Conservation (phyloP, 2,797 vertebrate species). For the Notolepis coatsorum region DNA sequence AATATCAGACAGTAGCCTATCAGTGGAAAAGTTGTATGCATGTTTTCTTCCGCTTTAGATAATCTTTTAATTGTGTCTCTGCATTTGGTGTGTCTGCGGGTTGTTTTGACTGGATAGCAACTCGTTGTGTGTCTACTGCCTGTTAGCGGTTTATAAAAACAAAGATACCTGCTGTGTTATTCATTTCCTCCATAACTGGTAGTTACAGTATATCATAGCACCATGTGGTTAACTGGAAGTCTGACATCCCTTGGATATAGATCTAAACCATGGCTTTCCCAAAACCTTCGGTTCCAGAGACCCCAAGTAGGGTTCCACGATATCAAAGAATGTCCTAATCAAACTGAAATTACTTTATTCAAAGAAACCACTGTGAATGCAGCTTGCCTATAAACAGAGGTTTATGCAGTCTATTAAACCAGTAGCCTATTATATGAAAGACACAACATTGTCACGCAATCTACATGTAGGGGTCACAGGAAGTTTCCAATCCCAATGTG, state of each 20-base stretch:
- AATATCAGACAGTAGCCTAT: slow-evolving; percentile 2
- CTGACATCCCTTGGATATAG: neutral
- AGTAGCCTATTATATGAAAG: too few relatives aligned
- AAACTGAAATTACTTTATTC: too few relatives aligned
- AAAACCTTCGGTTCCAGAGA: too few relatives aligned
- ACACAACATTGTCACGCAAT: too few relatives aligned
- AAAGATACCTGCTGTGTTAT: slow-evolving; percentile 19
- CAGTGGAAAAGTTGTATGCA: slow-evolving; percentile 43
- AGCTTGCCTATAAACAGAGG: too few relatives aligned
- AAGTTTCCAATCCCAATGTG: too few relatives aligned
- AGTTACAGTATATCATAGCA: slow-evolving; percentile 44
- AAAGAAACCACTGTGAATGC: too few relatives aligned
- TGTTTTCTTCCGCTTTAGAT: slow-evolving; percentile 44
- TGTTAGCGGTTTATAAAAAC: slow-evolving; percentile 13
- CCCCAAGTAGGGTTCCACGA: too few relatives aligned
- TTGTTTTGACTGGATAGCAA: slow-evolving; percentile 65
- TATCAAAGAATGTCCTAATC: too few relatives aligned
- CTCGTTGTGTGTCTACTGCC: slow-evolving; percentile 54
- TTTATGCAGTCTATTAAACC: too few relatives aligned
- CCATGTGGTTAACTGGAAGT: slow-evolving; percentile 33
- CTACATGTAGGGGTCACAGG: too few relatives aligned
- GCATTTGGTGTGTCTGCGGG: slow-evolving; percentile 41
- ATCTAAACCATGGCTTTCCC: too few relatives aligned
- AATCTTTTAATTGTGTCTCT: slow-evolving; percentile 36
- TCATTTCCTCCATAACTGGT: slow-evolving; percentile 47